These are phyloP conservation scores for Ridgeia piscesae DNA, from an alignment of 1,140 invertebrate species.

Conservation along the genomic window DNA sequence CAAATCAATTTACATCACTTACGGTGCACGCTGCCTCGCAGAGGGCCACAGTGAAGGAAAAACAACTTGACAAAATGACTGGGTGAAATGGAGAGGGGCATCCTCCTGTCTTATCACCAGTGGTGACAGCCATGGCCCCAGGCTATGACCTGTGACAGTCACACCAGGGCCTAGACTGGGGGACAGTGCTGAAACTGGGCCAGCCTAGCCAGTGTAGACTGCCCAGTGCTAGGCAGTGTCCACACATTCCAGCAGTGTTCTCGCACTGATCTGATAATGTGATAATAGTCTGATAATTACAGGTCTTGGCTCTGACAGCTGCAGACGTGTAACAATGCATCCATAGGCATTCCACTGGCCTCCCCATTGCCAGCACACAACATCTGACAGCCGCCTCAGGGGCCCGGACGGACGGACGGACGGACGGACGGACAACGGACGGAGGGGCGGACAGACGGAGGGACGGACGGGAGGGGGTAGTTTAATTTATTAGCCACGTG, in stretches of 20 bases:
- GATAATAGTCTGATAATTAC: not conserved
- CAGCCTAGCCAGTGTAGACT: not conserved
- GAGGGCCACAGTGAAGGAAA: not conserved
- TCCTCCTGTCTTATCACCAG: not conserved
- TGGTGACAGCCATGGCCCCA: not conserved
- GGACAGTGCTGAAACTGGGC: not conserved
- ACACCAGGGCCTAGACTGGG: not conserved
- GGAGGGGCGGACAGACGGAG: too few relatives aligned
- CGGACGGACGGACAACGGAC: too few relatives aligned
- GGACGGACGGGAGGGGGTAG: too few relatives aligned
- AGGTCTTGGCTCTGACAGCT: not conserved
- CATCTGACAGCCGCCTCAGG: not conserved
- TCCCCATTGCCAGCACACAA: not conserved
- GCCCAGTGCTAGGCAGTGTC: not conserved
- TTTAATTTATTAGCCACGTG: not conserved
- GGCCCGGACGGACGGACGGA: too few relatives aligned
- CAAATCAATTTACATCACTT: too few relatives aligned
- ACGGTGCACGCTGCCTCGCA: not conserved
- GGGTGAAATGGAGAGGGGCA: not conserved
- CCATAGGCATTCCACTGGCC: not conserved
- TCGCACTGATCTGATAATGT: not conserved
- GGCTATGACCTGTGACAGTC: not conserved
- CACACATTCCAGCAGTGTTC: not conserved
- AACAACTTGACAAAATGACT: not conserved
- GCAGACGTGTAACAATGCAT: not conserved